Evolutionary conservation across 2,888 invertebrate species (phyloP), one percentile per base, ranked within the genome.

Genomic region (Notodonta dromedarius): DNA sequence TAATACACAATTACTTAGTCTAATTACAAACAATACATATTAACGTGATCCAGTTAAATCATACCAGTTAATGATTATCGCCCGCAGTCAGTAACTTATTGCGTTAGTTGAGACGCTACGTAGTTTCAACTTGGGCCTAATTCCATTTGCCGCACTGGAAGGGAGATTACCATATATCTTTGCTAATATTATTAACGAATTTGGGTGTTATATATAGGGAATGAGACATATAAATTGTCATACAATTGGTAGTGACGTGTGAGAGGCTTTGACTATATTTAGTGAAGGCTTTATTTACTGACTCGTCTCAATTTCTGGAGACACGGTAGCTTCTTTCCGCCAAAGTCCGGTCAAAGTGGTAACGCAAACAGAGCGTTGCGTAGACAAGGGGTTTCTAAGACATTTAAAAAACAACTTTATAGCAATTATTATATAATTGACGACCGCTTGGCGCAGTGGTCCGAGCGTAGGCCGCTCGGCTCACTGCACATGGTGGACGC

Each of bases 51-150:
- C 32, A 59, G 54, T 61, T 54, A 65, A 65, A 73, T 67, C 67
- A 70, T 58, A 71, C 70, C 62, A 62, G 56, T 64, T 59, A 35
- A 52, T 60, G 60, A 69, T 74, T 69, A 72, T 64, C 51, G 55
- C 61, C 59, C 54, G 57, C 63, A 65, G 69, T 63, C 60, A n/a
- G n/a, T 62, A 56, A 61, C 56, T 60, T 66, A 63, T 72, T 69
- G 61, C 63, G 62, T 73, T 74, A 74, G 62, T 70, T 70, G 70
- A 69, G 59, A 44, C 56, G 65, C 60, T 63, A 62, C 66, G 59
- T 59, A 61, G 65, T 74, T 66, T 64, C 63, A 70, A 74, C 69
- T 69, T 74, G 62, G 46, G 61, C 48, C 24, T 74, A 69, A 74
- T 69, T 62, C 53, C 56, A 66, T 74, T 74, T 68, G 46, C 57